Conservation (phyloP, 2,888 invertebrate genomes). For the Diarsia mendica region DNA sequence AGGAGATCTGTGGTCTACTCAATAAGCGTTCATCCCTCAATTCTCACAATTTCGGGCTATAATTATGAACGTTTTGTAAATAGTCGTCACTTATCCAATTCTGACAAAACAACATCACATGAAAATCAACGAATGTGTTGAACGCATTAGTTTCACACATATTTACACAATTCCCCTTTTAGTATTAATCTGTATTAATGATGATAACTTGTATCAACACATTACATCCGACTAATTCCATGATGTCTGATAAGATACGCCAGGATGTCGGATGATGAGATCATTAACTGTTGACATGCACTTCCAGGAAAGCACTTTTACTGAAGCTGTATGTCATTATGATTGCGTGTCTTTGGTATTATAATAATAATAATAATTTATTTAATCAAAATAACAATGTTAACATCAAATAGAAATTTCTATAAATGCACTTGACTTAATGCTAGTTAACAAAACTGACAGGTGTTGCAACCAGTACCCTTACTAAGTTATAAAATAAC, state of each 20-base stretch:
- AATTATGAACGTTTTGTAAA: background rate
- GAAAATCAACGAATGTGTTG: background rate
- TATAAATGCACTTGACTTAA: too few relatives aligned
- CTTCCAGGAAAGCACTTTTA: background rate
- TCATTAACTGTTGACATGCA: conserved; percentile 1
- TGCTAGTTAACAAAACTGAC: too few relatives aligned
- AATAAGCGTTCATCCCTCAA: too few relatives aligned
- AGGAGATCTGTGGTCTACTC: background rate
- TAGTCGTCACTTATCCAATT: conserved; percentile 1
- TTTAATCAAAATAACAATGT: too few relatives aligned
- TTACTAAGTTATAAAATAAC: too few relatives aligned
- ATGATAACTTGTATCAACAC: conserved; percentile 41
- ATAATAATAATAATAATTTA: too few relatives aligned
- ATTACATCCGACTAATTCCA: conserved; percentile 15
- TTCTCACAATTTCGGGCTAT: background rate
- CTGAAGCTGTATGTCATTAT: background rate
- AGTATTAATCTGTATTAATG: conserved; percentile 19
- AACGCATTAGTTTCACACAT: conserved; percentile 12
- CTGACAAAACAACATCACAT: conserved; percentile 1
- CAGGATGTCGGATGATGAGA: conserved; percentile 4
- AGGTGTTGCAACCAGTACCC: too few relatives aligned
- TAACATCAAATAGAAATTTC: too few relatives aligned
- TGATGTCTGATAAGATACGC: conserved; percentile 31
- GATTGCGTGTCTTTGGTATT: background rate
- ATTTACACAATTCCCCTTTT: conserved; percentile 38